Percentiles rank a stretch among this genome's conserved stretches.
These are phyloP conservation scores for Origma solitaria DNA, from an alignment of 2,113 vertebrate genomes.

Conservation along the genomic window DNA sequence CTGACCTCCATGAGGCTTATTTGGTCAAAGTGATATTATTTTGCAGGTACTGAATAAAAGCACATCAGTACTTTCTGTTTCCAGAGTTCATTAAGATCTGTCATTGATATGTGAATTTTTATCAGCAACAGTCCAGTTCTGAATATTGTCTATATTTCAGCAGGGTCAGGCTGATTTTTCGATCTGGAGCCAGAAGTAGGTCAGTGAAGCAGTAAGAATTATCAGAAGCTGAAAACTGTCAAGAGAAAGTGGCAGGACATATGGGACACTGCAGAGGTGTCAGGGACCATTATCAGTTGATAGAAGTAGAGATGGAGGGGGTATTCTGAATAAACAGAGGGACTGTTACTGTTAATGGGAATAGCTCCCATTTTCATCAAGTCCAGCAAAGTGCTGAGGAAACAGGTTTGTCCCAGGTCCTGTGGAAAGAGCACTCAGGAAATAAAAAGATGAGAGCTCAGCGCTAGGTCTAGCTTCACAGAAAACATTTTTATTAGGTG, in stretches of 20 bases:
- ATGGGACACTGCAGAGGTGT: not conserved
- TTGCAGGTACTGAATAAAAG: not conserved
- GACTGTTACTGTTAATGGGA: not conserved
- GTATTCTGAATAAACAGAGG: not conserved
- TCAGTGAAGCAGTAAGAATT: not conserved
- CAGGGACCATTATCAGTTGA: not conserved
- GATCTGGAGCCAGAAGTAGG: not conserved
- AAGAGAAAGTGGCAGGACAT: not conserved
- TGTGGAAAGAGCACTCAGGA: not conserved
- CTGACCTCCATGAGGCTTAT: not conserved
- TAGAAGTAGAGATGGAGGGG: not conserved
- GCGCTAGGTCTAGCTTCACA: not conserved
- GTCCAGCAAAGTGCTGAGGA: not conserved
- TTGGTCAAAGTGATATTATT: not conserved
- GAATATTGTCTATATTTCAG: not conserved
- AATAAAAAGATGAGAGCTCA: not conserved
- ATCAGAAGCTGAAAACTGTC: not conserved
- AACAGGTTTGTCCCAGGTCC: not conserved
- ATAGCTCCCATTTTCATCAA: accelerated
- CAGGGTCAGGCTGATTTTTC: not conserved
- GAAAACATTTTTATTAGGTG: not conserved
- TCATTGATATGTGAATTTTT: not conserved
- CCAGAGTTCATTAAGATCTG: not conserved
- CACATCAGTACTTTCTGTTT: accelerated
- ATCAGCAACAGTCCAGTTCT: not conserved